Evolutionary conservation across 2,888 invertebrate species (phyloP), one percentile per base, ranked within the genome.

Genomic region (Aethes cnicana): DNA sequence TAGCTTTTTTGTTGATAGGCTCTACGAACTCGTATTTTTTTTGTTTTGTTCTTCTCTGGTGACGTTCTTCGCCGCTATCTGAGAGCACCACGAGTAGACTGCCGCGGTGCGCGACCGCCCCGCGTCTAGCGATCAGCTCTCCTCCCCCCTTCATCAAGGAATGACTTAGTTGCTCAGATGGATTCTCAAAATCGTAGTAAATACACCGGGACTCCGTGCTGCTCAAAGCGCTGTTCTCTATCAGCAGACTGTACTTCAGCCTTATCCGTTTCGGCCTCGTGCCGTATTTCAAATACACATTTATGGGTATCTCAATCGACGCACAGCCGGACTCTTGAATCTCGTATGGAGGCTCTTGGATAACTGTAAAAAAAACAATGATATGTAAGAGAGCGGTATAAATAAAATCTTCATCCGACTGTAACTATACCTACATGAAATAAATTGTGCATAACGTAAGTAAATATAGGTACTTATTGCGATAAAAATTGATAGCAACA

Each of bases 311-410:
- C 39, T 87, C 84, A 49, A 87, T 81, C 16, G 88, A 88, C 16
- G 84, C 80, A 67, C 81, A 82, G 37, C 88, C 88, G 23, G 89
- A 86, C 69, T 89, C 89, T 72, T 87, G 84, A 62, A 89, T 87
- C 74, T 89, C 89, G 75, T 88, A 89, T 57, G 89, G 89, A 64
- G 89, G 88, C 75, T 86, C 89, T 74, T 87, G 88, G 57, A 86
- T 76, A 54, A 89, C 88, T 89, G 84, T 48, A 81, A 80, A 59
- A 59, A 62, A 62, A 50, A 60, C 55, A 32, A 46, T 20, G n/a
- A 17, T 8, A 44, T 23, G 44, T 42, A 41, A 63, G 59, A 62
- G n/a, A n/a, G n/a, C n/a, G n/a, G n/a, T n/a, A n/a, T n/a, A n/a
- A n/a, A n/a, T n/a, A n/a, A n/a, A n/a, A n/a, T n/a, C n/a, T n/a